phyloP scores from a whole-genome alignment of 2,797 vertebrate genomes.

The Schizopygopsis malacanthus region DNA sequence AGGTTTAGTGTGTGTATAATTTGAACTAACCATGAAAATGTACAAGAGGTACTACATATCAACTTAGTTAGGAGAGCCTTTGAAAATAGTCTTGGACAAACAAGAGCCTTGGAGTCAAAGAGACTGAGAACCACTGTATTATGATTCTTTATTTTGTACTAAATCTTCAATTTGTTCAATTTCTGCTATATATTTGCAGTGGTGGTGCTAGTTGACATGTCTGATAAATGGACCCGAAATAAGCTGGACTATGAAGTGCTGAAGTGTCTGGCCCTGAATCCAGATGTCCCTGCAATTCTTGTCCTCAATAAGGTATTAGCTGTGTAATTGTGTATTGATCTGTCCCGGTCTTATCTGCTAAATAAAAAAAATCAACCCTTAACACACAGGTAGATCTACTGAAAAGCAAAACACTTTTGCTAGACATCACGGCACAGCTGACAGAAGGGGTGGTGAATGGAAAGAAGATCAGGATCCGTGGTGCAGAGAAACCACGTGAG shows the following conservation, averaged over 20 bases:
- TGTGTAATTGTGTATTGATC: background rate
- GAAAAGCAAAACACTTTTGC: conserved; percentile 82
- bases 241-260: conserved; percentile 84
- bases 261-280: conserved; percentile 81
- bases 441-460: conserved; percentile 89
- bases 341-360: background rate
- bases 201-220: conserved; percentile 89
- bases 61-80: background rate
- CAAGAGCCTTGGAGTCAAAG: background rate
- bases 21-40: background rate
- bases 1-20: background rate
- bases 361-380: background rate
- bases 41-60: background rate
- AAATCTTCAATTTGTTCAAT: background rate
- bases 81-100: background rate
- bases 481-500: conserved; percentile 60
- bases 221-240: conserved; percentile 85
- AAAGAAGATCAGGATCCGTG: conserved; percentile 71
- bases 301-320: conserved; percentile 91
- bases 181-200: conserved; percentile 73
- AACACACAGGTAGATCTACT: conserved; percentile 86
- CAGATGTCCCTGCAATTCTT: conserved; percentile 85
- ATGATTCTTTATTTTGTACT: background rate
- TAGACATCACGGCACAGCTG: conserved; percentile 82
- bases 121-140: background rate